Conservation (phyloP, 2,888 invertebrate species). For the Clusia tigrina region DNA sequence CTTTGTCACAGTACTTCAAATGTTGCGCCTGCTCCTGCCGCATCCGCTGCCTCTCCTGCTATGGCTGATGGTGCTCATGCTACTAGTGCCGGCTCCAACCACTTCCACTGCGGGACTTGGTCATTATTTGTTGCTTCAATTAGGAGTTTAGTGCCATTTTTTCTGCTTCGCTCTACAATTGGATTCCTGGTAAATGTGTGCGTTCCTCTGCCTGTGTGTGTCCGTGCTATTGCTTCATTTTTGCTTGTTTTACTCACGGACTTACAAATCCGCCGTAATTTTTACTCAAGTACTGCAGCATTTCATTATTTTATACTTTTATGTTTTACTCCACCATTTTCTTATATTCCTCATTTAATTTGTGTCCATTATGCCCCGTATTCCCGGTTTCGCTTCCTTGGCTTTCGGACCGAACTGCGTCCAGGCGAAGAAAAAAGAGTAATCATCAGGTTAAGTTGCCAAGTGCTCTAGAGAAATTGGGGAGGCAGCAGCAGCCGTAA, state of each 20-base stretch:
- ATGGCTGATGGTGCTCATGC: no score
- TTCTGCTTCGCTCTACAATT: not conserved
- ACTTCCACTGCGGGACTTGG: not conserved
- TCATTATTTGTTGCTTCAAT: conserved; percentile 9
- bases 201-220: no score
- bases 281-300: conserved; percentile 14
- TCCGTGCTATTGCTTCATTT: not conserved
- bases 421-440: not conserved
- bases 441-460: conserved; percentile 17
- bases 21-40: no score
- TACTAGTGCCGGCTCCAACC: no score
- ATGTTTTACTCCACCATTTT: not conserved
- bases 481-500: not conserved
- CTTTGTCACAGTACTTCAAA: no score
- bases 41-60: no score
- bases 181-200: no score
- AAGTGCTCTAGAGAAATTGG: conserved; percentile 12
- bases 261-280: not conserved
- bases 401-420: conserved; percentile 6
- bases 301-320: conserved; percentile 12
- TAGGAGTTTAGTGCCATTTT: conserved; percentile 9
- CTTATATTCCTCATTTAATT: conserved; percentile 1
- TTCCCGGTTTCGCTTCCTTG: not conserved
- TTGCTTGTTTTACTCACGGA: not conserved
- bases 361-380: conserved; percentile 6